Evolutionary conservation across 2,888 invertebrate species (phyloP), one percentile per base, ranked within the genome.

Genomic region (Ochlodes sylvanus): DNA sequence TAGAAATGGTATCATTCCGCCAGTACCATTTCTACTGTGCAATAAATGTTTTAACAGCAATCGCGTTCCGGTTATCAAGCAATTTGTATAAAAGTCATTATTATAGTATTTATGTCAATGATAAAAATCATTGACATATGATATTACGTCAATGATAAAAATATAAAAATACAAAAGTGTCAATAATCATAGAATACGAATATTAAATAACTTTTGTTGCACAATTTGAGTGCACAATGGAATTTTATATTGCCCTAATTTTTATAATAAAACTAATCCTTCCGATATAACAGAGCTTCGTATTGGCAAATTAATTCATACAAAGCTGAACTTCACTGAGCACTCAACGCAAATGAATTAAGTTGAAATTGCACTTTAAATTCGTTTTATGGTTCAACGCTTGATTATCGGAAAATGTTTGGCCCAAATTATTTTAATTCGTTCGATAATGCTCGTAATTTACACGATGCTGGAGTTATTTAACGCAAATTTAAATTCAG

Each of bases 281-380:
- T 2, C 12, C 17, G n/a, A 65, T 85, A 80, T 83, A 78, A 70
- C 58, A 68, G 61, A 63, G 71, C 80, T 76, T 79, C 75, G 71
- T 77, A 76, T 77, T 73, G 75, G 75, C 74, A 78, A 79, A 84
- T 80, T 81, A 76, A 82, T 82, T 82, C 80, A 81, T 80, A 83
- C 78, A 82, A 79, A 79, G 81, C 79, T 82, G 81, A 82, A 84
- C 80, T 82, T 78, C 78, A 82, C 72, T 77, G 78, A 82, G 77
- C 77, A 78, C 78, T 63, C 52, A 42, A 15, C 44, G 52, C 38
- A 65, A 71, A 68, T 70, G 58, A 72, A 69, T 72, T 67, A 66
- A 70, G 66, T 70, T 19, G 54, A 66, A 67, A 72, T 72, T 72
- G 68, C 65, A 55, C 65, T 69, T 69, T 27, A 64, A 70, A 70